A percentile compares a stretch with the other conserved stretches of the same genome.
Conservation (phyloP, 2,888 invertebrate species). For the Chrysomela aeneicollis region DNA sequence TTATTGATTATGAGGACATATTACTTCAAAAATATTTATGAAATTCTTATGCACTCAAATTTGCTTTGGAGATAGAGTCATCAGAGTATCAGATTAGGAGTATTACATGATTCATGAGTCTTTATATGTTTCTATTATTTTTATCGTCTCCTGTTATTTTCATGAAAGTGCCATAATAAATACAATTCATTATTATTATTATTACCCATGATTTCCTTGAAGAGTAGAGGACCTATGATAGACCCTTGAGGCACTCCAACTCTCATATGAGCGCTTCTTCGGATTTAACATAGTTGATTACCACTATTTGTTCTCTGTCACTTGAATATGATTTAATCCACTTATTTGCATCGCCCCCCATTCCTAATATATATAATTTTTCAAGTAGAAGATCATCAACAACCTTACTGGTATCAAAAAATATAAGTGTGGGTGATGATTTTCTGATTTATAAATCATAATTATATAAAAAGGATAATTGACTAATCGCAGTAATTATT, state of each 20-base stretch:
- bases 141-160: too few relatives aligned
- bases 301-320: conserved; percentile 4
- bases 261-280: neutral
- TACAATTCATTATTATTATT: too few relatives aligned
- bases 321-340: neutral
- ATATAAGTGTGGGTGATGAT: neutral
- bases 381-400: neutral
- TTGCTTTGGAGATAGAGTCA: neutral
- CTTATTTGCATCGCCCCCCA: neutral
- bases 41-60: neutral
- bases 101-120: neutral
- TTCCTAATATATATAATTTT: neutral
- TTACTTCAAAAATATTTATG: neutral
- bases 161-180: too few relatives aligned
- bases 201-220: neutral
- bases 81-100: neutral
- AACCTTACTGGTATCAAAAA: neutral
- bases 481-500: neutral
- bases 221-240: neutral
- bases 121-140: too few relatives aligned
- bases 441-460: neutral
- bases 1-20: neutral
- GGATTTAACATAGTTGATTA: neutral
- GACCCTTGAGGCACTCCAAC: neutral
- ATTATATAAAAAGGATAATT: neutral